These are phyloP conservation scores for Galaxias olidus DNA, from an alignment of 2,797 vertebrate species.

Conservation along the genomic window DNA sequence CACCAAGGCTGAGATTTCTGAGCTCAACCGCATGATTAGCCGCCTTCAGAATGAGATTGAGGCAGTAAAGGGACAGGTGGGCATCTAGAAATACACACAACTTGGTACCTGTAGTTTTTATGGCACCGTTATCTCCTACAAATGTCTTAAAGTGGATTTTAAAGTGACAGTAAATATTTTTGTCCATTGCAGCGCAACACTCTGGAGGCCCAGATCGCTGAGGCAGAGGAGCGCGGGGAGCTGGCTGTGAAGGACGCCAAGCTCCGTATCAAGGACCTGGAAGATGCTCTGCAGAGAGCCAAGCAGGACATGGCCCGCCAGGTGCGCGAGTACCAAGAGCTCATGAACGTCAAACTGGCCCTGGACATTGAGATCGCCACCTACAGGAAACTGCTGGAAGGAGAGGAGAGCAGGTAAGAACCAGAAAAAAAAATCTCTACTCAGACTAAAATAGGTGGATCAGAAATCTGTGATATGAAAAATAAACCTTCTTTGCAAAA, in stretches of 20 bases:
- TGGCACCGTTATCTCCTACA: no score
- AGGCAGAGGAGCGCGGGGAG: slow-evolving; percentile 70
- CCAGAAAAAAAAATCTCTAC: slow-evolving; percentile 7
- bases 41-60: slow-evolving; percentile 88
- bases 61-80: slow-evolving; percentile 85
- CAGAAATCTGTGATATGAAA: no score
- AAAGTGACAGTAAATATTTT: slow-evolving; percentile 7
- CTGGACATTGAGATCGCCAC: slow-evolving; percentile 79
- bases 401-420: slow-evolving; percentile 80
- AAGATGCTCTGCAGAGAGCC: slow-evolving; percentile 69
- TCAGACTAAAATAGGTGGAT: no score
- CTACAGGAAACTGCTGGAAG: slow-evolving; percentile 81
- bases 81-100: neutral
- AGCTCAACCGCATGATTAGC: slow-evolving; percentile 84
- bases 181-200: slow-evolving; percentile 64
- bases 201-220: slow-evolving; percentile 68
- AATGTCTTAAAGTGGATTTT: neutral
- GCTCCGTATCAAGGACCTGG: slow-evolving; percentile 71
- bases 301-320: slow-evolving; percentile 73
- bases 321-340: slow-evolving; percentile 84
- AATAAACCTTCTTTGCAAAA: no score
- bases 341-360: slow-evolving; percentile 78
- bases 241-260: slow-evolving; percentile 71
- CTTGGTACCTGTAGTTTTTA: no score
- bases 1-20: slow-evolving; percentile 84